A percentile compares a stretch with the other conserved stretches of the same genome.
These are phyloP conservation scores for Emys orbicularis DNA, from an alignment of 2,797 vertebrate species.

Conservation along the genomic window DNA sequence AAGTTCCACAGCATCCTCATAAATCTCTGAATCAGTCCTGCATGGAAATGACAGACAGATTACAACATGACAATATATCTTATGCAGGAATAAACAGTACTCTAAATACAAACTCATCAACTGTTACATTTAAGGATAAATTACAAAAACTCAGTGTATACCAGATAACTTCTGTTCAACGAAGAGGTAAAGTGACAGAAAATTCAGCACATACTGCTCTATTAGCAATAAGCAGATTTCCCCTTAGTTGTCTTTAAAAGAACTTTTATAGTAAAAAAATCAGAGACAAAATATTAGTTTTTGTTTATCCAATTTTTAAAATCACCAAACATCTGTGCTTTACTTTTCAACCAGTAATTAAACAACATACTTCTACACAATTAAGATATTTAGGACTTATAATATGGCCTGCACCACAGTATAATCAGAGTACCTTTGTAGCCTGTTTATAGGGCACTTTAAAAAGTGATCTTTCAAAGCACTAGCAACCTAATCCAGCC, in stretches of 20 bases:
- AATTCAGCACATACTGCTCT: neutral
- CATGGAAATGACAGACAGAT: neutral
- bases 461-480: neutral
- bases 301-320: neutral
- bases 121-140: neutral
- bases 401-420: neutral
- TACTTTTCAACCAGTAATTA: neutral
- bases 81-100: neutral
- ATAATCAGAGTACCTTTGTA: neutral
- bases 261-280: neutral
- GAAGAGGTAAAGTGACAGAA: neutral
- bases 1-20: slow-evolving; percentile 97
- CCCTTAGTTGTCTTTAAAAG: neutral
- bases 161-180: neutral
- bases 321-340: neutral
- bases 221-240: neutral
- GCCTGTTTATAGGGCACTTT: too few relatives aligned
- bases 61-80: neutral
- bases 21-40: slow-evolving; percentile 98
- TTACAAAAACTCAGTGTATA: neutral
- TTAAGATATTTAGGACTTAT: neutral
- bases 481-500: neutral
- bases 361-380: neutral
- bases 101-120: neutral
- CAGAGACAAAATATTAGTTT: neutral